These are phyloP conservation scores for Heterocephalus glaber DNA, from an alignment of 2,113 vertebrate genomes.

Conservation along the genomic window DNA sequence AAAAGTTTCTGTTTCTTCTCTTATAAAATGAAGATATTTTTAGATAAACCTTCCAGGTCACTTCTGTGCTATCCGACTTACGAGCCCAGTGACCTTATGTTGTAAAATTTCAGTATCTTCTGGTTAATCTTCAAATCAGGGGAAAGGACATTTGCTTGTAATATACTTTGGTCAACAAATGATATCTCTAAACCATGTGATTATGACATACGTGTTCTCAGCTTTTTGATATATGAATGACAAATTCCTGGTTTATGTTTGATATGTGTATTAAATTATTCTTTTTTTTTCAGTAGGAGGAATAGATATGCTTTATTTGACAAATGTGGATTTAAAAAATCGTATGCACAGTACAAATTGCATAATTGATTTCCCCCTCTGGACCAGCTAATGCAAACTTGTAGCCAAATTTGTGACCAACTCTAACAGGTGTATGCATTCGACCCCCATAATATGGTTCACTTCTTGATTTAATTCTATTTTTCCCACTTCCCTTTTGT, in stretches of 20 bases:
- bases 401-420: not conserved
- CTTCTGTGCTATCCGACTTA: slow-evolving; percentile 9
- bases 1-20: not conserved
- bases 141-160: slow-evolving; percentile 39
- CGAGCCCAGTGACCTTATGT: not conserved
- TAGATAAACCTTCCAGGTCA: slow-evolving; percentile 22
- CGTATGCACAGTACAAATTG: not conserved
- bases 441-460: not conserved
- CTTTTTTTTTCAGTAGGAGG: not conserved
- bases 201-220: not conserved
- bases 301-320: slow-evolving; percentile 33
- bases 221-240: slow-evolving; percentile 16
- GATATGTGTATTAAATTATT: not conserved
- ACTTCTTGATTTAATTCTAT: not conserved
- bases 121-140: slow-evolving; percentile 38
- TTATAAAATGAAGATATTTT: slow-evolving; percentile 40
- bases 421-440: not conserved
- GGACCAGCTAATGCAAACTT: not conserved
- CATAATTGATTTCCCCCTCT: not conserved
- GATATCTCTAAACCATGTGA: not conserved
- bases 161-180: slow-evolving; percentile 6
- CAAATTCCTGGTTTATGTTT: slow-evolving; percentile 32
- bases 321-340: not conserved
- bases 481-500: not conserved
- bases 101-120: slow-evolving; percentile 15